Evolutionary conservation across 2,113 vertebrate species (phyloP), one percentile per base, ranked within the genome.

Genomic region (Lonchura striata): DNA sequence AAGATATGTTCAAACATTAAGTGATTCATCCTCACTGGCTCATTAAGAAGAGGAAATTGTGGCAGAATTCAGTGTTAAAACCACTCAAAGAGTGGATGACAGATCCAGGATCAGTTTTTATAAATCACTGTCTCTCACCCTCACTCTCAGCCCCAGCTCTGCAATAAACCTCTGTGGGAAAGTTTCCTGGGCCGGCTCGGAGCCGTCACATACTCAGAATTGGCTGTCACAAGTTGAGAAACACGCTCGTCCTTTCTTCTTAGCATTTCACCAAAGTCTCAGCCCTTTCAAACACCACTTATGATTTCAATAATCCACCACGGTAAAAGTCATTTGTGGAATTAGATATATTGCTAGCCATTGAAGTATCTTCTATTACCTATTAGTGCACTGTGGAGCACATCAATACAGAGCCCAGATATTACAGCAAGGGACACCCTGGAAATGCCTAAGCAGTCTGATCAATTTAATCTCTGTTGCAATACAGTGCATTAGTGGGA

Each of bases 381-480:
- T 89, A 78, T 82, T 88, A 93, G 60, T 92, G 86, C 71, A 39
- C 78, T 68, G n/a, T 52, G 74, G 56, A 94, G 85, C 82, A 86
- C 90, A 95, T 96, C 96, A 91, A 94, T 95, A 95, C 28, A 39
- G 59, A 87, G 90, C 64, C 33, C 90, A 95, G 92, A 88, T 95
- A 92, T 95, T 94, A 96, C 88, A 90, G 84, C 86, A 86, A 92
- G 91, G 93, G 54, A 93, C 89, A 89, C 88, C 88, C 80, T 92
- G 83, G 79, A 97, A 96, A 96, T 96, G 94, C 79, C 90, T 95
- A 91, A 94, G 95, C 85, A 96, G 88, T 88, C 75, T 81, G 91
- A 97, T 97, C 96, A 97, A 97, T 97, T 96, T 95, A 92, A 95
- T 95, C 86, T 95, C 92, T 97, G 86, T 90, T 95, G 82, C 95